Evolutionary conservation across 2,888 invertebrate species (phyloP).

Genomic region (Cephonodes hylas): DNA sequence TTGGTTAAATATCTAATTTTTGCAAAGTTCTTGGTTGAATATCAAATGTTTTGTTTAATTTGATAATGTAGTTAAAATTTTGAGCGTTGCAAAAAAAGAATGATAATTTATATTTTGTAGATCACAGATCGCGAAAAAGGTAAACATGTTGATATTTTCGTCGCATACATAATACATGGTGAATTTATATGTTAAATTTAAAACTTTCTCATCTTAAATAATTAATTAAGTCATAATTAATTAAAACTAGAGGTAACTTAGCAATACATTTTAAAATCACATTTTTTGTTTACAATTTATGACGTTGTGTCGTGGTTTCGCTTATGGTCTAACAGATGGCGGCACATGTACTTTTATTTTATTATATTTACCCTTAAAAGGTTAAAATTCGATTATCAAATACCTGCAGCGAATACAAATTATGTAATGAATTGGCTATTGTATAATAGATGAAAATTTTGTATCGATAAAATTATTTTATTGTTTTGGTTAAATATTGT

Average conservation of each 20-base stretch:
- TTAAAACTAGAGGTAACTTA: constrained; percentile 1
- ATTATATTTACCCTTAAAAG: not conserved
- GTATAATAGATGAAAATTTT: not conserved
- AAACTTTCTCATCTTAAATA: not conserved
- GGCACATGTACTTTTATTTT: not conserved
- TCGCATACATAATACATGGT: too few species aligned
- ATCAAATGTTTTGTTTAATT: too few species aligned
- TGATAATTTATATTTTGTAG: too few species aligned
- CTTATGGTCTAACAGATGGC: not conserved
- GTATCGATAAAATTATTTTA: not conserved
- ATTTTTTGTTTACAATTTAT: constrained; percentile 19
- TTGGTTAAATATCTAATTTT: too few species aligned
- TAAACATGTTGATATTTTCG: too few species aligned
- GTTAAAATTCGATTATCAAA: too few species aligned
- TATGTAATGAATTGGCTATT: too few species aligned
- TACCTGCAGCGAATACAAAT: too few species aligned
- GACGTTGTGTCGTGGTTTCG: not conserved
- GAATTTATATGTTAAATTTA: not conserved
- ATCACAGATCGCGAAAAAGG: too few species aligned
- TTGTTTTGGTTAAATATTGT: not conserved
- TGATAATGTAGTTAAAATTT: too few species aligned
- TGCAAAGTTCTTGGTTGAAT: too few species aligned
- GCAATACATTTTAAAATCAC: not conserved
- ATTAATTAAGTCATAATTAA: not conserved
- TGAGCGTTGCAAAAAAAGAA: too few species aligned